Base-by-base conservation (phyloP, 2,888 invertebrate species). In the Boloria euphrosyne region DNA sequence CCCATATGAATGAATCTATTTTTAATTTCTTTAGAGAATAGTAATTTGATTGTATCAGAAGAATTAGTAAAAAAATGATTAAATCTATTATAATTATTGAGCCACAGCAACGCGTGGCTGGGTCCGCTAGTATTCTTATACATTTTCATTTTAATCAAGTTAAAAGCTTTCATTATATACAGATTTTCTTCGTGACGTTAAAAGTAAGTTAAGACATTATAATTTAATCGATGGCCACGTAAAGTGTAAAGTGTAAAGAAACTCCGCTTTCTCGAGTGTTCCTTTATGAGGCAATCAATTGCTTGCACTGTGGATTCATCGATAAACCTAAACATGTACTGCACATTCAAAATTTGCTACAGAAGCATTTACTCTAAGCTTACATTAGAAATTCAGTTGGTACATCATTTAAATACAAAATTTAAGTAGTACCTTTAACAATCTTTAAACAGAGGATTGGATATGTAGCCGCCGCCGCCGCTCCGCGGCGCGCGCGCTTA, bases 241-340 rank as follows among this genome's bases (percentile, higher is more conserved):
- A n/a, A 49, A 49, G 38, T 59, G 38, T 49, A 14, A 13, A 59
- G 14, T 38, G 38, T 59, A 38, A 38, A 59, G 44, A 44, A 57
- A 44, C n/a, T 44, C 31, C 7, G 7, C 2, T 50, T 50, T 49
- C 49, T 59, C 59, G 14, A 38, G 16, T 16, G 16, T 50, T 59
- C 49, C 49, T 59, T 49, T 59, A 47, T 59, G 31, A 59, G 38
- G 59, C 18, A 59, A 50, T 59, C 50, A 59, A 59, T 38, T 59
- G 47, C 49, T 59, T 49, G 16, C 7, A 18, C 17, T 50, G 49
- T 31, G 49, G 59, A 10, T 16, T 7, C 59, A 38, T 31, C 49
- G 59, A 59, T 59, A 59, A 49, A 59, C 59, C 59, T 49, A 49
- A 16, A n/a, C 47, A 10, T 49, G 10, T 38, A 59, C 49, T 38